Conservation (phyloP, 2,797 vertebrate species). For the Tragopan temminckii region DNA sequence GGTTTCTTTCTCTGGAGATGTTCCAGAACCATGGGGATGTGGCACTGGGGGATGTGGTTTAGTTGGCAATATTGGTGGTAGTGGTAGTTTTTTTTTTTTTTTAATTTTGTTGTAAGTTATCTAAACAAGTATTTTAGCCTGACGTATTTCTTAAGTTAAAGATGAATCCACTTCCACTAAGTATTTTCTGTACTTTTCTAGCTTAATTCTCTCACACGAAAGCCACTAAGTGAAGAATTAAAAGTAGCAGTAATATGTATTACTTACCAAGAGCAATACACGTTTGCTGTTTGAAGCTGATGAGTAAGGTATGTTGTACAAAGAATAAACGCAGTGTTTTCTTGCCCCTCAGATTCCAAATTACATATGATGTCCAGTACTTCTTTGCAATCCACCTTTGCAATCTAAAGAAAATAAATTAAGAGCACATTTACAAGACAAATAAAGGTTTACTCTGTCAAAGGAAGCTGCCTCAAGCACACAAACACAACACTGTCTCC, state of each 20-base stretch:
- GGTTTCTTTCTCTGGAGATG: no score
- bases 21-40: no score
- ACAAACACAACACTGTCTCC: not conserved
- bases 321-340: conserved; percentile 95
- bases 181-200: not conserved
- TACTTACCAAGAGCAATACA: conserved; percentile 95
- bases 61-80: no score
- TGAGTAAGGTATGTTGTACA: conserved; percentile 98
- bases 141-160: not conserved
- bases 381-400: conserved; percentile 95
- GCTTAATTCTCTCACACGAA: not conserved
- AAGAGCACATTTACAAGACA: not conserved
- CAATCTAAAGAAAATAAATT: conserved; percentile 86
- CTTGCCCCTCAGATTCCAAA: conserved; percentile 95
- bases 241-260: not conserved
- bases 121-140: not conserved
- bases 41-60: no score
- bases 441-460: conserved; percentile 30
- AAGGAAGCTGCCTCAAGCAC: not conserved
- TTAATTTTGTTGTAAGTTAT: not conserved
- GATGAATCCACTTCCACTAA: not conserved
- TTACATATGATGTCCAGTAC: conserved; percentile 96
- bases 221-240: not conserved
- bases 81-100: not conserved
- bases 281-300: conserved; percentile 94